Evolutionary conservation across 2,888 invertebrate genomes (phyloP).

Genomic region (Eupelmus urozonus): DNA sequence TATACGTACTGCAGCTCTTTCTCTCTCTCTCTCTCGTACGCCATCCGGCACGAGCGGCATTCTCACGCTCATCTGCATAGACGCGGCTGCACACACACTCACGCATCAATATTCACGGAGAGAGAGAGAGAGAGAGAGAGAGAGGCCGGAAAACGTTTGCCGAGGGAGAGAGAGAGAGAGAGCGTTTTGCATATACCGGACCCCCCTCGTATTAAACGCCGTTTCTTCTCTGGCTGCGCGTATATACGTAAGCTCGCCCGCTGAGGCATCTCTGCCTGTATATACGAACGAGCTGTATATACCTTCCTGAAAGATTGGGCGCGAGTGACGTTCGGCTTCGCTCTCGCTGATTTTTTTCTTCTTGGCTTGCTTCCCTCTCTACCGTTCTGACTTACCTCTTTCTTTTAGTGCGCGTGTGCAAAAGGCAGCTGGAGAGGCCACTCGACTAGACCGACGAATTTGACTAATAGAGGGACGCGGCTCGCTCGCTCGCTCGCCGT

Average conservation of each 20-base stretch:
- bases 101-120: slow-evolving; percentile 72
- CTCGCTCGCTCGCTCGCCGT: too few relatives aligned
- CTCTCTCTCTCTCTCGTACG: slow-evolving; percentile 10
- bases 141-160: slow-evolving; percentile 70
- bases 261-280: slow-evolving; percentile 66
- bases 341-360: not conserved
- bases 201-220: slow-evolving; percentile 69
- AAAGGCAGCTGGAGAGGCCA: slow-evolving; percentile 55
- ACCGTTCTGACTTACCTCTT: slow-evolving; percentile 44
- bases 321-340: slow-evolving; percentile 37
- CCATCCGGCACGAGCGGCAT: slow-evolving; percentile 73
- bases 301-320: slow-evolving; percentile 34
- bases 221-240: slow-evolving; percentile 65
- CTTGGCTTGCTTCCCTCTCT: slow-evolving; percentile 1
- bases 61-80: slow-evolving; percentile 77
- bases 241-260: slow-evolving; percentile 60
- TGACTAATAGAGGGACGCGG: not conserved
- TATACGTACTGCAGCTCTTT: slow-evolving; percentile 30
- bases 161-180: slow-evolving; percentile 62
- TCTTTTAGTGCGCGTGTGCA: slow-evolving; percentile 38
- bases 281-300: slow-evolving; percentile 49
- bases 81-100: slow-evolving; percentile 66
- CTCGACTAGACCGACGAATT: slow-evolving; percentile 41
- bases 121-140: slow-evolving; percentile 56
- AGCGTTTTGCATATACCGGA: slow-evolving; percentile 72